Conservation (phyloP, 2,113 vertebrate species). For the Aleadryas rufinucha region DNA sequence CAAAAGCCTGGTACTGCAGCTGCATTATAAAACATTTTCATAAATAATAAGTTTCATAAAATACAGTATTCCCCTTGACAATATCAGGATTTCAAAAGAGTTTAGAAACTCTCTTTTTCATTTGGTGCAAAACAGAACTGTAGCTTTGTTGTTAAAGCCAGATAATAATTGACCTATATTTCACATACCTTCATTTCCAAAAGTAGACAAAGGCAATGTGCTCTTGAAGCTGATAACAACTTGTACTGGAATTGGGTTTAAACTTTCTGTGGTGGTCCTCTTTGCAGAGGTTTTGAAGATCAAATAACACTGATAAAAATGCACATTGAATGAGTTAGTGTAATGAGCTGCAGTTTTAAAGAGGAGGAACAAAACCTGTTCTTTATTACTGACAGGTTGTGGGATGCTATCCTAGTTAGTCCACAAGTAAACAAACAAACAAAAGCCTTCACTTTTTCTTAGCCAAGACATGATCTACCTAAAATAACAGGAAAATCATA, state of each 20-base stretch:
- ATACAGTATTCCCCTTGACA: not conserved
- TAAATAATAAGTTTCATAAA: not conserved
- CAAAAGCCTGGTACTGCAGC: not conserved
- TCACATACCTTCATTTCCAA: not conserved
- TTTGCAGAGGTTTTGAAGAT: not conserved
- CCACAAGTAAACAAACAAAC: not conserved
- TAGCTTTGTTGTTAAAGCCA: not conserved
- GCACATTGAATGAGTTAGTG: not conserved
- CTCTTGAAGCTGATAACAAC: not conserved
- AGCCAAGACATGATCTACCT: not conserved
- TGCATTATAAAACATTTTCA: not conserved
- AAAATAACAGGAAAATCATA: not conserved
- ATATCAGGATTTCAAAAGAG: not conserved
- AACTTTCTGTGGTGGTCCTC: not conserved
- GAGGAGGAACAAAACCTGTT: not conserved
- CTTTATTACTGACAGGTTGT: not conserved
- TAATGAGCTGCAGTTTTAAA: not conserved
- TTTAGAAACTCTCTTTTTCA: not conserved
- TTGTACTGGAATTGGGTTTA: not conserved
- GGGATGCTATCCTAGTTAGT: not conserved
- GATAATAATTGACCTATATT: constrained; percentile 27
- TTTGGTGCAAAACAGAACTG: not conserved
- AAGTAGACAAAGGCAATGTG: not conserved
- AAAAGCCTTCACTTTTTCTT: not conserved
- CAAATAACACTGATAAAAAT: not conserved